These are phyloP conservation scores for Fissipunctia ypsillon DNA, from an alignment of 2,888 invertebrate genomes.

Conservation along the genomic window DNA sequence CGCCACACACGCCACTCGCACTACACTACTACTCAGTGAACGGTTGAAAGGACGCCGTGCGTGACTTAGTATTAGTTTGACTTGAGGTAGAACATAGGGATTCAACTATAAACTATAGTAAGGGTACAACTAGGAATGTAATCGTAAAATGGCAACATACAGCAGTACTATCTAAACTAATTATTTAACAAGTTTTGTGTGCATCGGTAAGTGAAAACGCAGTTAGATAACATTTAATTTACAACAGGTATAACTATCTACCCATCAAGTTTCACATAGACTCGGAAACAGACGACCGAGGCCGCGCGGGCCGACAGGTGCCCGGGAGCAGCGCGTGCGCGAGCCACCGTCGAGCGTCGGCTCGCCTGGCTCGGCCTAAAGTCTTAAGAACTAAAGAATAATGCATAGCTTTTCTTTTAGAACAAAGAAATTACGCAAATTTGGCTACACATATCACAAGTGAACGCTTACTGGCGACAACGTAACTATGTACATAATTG, in stretches of 20 bases:
- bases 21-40: constrained; percentile 64
- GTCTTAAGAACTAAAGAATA: constrained; percentile 83
- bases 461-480: constrained; percentile 89
- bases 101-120: constrained; percentile 85
- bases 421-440: constrained; percentile 90
- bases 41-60: constrained; percentile 82
- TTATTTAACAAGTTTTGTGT: constrained; percentile 78
- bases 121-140: constrained; percentile 89
- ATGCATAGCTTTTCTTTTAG: constrained; percentile 90
- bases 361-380: constrained; percentile 56
- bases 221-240: constrained; percentile 66
- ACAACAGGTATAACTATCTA: constrained; percentile 65
- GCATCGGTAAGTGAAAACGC: constrained; percentile 73
- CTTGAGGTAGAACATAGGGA: constrained; percentile 90
- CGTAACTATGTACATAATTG: constrained; percentile 87
- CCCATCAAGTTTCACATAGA: constrained; percentile 66
- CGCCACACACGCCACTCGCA: constrained; percentile 58
- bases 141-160: constrained; percentile 87
- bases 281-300: constrained; percentile 56
- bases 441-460: constrained; percentile 91
- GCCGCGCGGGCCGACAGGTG: constrained; percentile 26
- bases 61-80: constrained; percentile 87
- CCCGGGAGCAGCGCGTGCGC: constrained; percentile 11
- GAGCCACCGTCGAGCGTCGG: constrained; percentile 24
- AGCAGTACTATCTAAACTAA: constrained; percentile 85